Evolutionary conservation across 2,797 vertebrate species (phyloP).

Genomic region (Margarornis squamiger): DNA sequence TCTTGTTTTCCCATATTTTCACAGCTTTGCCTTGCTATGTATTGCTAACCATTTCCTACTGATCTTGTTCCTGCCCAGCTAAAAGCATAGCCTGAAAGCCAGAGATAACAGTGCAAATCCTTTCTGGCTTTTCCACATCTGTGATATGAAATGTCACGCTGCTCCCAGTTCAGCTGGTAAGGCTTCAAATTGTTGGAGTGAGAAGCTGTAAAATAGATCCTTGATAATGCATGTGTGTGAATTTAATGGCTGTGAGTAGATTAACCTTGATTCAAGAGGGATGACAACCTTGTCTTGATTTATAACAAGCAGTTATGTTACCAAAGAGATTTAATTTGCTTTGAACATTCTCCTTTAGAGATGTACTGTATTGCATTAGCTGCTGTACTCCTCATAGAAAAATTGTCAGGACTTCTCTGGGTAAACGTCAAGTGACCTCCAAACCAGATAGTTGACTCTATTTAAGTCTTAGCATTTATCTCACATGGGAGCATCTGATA

Average conservation of each 20-base stretch:
- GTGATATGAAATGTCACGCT: neutral
- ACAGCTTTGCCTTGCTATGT: neutral
- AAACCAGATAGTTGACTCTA: neutral
- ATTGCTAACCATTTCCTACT: neutral
- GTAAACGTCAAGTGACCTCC: neutral
- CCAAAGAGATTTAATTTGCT: neutral
- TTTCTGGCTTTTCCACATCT: neutral
- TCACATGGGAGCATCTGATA: neutral
- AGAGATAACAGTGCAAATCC: neutral
- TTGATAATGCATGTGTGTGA: neutral
- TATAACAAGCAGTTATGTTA: neutral
- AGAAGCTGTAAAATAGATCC: neutral
- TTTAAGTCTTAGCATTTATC: neutral
- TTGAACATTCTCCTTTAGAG: neutral
- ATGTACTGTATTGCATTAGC: neutral
- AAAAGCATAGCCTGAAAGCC: neutral
- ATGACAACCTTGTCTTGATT: neutral
- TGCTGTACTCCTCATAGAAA: neutral
- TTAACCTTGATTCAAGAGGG: conserved; percentile 22
- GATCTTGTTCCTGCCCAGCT: neutral
- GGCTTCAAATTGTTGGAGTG: neutral
- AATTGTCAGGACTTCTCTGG: neutral
- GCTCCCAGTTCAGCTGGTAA: neutral
- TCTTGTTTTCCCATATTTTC: neutral
- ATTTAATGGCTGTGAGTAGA: neutral